Conservation (phyloP, 2,797 vertebrate genomes). For the Neopelma chrysocephalum region DNA sequence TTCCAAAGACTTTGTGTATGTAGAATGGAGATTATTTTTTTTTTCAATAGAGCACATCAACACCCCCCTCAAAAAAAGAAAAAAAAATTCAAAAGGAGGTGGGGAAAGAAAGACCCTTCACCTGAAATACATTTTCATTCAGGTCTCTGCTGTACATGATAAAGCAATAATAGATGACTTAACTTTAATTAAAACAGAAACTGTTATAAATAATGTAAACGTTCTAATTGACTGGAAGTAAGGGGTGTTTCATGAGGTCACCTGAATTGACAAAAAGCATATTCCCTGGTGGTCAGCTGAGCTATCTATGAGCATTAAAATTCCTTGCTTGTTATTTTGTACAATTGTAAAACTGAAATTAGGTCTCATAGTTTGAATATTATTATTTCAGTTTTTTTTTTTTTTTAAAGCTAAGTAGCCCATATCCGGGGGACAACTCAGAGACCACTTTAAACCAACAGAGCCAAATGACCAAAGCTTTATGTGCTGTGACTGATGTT, state of each 20-base stretch:
- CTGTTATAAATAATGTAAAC: neutral
- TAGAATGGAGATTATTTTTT: neutral
- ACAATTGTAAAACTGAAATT: neutral
- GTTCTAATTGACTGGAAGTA: neutral
- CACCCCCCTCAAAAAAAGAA: neutral
- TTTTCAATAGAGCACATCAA: neutral
- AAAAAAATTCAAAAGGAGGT: neutral
- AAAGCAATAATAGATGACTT: neutral
- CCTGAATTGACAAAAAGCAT: neutral
- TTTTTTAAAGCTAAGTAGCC: neutral
- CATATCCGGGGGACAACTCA: neutral
- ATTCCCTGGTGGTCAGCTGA: neutral
- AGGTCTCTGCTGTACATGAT: neutral
- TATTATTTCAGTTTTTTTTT: neutral
- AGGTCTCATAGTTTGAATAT: neutral
- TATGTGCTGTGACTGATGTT: neutral
- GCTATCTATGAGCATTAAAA: neutral
- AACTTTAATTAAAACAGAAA: constrained; percentile 10
- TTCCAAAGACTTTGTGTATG: neutral
- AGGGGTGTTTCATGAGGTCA: neutral
- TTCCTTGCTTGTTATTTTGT: neutral
- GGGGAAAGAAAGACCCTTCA: neutral
- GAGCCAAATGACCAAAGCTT: neutral
- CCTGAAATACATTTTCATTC: neutral
- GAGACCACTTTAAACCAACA: neutral